Evolutionary conservation across 30 jellyfish, hydroid and myxozoan species (phyloP).

Genomic region (Nemopilema nomurai): DNA sequence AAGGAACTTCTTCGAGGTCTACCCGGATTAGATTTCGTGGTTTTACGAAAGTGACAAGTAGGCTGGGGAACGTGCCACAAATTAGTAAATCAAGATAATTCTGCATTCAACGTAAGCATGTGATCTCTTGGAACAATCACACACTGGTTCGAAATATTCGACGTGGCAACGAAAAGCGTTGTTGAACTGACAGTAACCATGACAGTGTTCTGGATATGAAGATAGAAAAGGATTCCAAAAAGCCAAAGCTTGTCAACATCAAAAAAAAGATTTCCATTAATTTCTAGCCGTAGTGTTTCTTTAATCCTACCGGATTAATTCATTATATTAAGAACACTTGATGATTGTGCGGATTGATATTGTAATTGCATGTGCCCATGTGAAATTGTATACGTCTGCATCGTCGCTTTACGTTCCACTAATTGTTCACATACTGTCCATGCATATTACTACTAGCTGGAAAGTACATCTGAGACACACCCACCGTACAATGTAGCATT

Average conservation of each 20-base stretch:
- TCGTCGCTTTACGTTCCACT: too few relatives aligned
- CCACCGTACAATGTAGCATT: neutral
- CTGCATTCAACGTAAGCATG: too few relatives aligned
- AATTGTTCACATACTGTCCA: too few relatives aligned
- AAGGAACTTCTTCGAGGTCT: too few relatives aligned
- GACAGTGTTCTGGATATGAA: neutral
- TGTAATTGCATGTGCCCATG: neutral
- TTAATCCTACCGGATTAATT: neutral
- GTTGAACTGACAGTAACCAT: neutral
- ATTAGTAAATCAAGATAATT: too few relatives aligned
- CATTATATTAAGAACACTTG: neutral
- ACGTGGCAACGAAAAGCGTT: neutral
- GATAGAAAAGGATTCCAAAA: neutral
- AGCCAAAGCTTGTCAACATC: neutral
- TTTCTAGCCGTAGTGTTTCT: neutral
- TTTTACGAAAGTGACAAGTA: too few relatives aligned
- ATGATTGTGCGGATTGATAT: neutral
- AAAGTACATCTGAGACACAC: neutral
- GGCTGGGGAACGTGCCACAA: too few relatives aligned
- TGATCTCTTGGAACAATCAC: neutral
- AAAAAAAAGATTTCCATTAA: neutral
- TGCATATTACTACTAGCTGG: too few relatives aligned
- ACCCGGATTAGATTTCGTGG: too few relatives aligned
- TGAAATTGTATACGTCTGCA: too few relatives aligned
- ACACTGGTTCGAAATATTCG: neutral